Base-by-base conservation (phyloP, 2,888 invertebrate species). In the Volucella zonaria region DNA sequence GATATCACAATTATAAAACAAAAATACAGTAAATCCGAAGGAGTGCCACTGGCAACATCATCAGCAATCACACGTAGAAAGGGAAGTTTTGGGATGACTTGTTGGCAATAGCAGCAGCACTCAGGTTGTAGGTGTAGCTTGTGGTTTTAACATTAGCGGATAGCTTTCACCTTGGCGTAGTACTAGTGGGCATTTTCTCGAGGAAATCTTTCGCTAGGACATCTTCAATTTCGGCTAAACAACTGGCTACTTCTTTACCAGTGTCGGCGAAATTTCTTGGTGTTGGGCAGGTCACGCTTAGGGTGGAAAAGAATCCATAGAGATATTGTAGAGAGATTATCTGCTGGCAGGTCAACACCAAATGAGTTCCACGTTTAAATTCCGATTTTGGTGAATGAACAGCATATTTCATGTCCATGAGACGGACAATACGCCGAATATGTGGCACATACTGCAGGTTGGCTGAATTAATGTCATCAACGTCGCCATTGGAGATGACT, bases 231-330 rank as follows among this genome's bases (percentile, higher is more conserved):
- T 95, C 95, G 73, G 93, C 93, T 80, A 93, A 88, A 83, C 93
- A 92, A 82, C 91, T 90, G 66, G 91, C 90, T 31, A 93, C 90
- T 86, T 93, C 92, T 85, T 92, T 93, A 74, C 93, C 93, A 1
- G 90, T 93, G 67, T 92, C 92, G 3, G 92, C 90, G 59, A 92
- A 91, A 82, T 92, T 92, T 79, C 91, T 90, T 59, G 93, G 93
- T 87, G 93, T 92, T 0, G 93, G 93, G 74, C 93, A 91, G 79
- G 92, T 93, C 2, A 93, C 92, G 87, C 94, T 95, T 45, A 97
- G 92, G 3, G 95, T 95, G 83, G 95, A 94, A 92, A 97, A 97
- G 92, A 97, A 97, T 66, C 95, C 93, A 89, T 96, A 96, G 52
- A 97, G 92, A 89, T 97, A 96, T 89, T n/a, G n/a, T n/a, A n/a